These are phyloP conservation scores for Dascillus cervinus DNA, from an alignment of 2,888 invertebrate genomes.

Conservation along the genomic window DNA sequence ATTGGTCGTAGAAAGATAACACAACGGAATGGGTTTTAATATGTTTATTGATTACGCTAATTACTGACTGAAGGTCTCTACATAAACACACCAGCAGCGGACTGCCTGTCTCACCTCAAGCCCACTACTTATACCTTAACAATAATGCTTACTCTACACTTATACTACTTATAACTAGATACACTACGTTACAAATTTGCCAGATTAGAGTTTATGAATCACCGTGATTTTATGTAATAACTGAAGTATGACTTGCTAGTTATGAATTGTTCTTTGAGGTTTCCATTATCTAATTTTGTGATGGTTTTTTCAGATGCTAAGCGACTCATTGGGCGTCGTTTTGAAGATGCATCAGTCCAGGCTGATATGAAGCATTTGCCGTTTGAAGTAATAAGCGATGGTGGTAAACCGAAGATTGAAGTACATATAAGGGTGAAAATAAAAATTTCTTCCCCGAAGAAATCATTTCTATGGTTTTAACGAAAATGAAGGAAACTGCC, in stretches of 20 bases:
- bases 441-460: slow-evolving; percentile 89
- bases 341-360: slow-evolving; percentile 83
- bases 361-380: slow-evolving; percentile 93
- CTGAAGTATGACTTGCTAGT: slow-evolving; percentile 35
- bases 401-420: slow-evolving; percentile 73
- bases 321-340: slow-evolving; percentile 88
- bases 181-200: no score
- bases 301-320: slow-evolving; percentile 82
- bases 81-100: no score
- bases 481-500: slow-evolving; percentile 89
- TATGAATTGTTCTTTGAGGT: no score
- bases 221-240: slow-evolving; percentile 47
- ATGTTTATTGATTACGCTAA: no score
- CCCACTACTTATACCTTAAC: no score
- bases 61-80: no score
- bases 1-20: no score
- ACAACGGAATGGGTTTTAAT: no score
- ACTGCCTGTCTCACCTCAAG: no score
- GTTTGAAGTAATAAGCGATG: slow-evolving; percentile 75
- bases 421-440: slow-evolving; percentile 82
- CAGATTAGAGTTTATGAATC: slow-evolving; percentile 60
- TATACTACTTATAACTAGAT: no score
- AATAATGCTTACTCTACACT: no score
- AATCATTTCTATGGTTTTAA: slow-evolving; percentile 86
- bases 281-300: no score